Percentiles rank a stretch among this genome's conserved stretches.
phyloP scores from a whole-genome alignment of 2,113 vertebrate species.

The Coracopsis vasa region DNA sequence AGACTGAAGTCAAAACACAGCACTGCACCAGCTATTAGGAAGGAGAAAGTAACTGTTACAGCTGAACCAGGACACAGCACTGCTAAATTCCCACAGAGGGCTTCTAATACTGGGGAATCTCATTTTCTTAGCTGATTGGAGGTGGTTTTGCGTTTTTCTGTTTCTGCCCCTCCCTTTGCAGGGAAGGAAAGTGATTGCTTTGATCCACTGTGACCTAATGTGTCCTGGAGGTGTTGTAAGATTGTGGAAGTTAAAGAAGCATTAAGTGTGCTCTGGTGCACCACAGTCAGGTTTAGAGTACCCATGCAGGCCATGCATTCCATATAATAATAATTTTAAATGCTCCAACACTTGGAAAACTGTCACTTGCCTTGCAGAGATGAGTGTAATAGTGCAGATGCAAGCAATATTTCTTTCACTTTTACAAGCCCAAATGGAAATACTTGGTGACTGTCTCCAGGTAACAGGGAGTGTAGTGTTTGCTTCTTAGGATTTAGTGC shows the following conservation, averaged over 20 bases:
- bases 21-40: not conserved
- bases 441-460: not conserved
- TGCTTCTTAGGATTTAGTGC: not conserved
- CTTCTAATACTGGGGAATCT: not conserved
- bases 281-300: not conserved
- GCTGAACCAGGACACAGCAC: not conserved
- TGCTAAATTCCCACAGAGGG: not conserved
- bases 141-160: fast-evolving
- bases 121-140: not conserved
- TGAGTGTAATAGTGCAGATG: not conserved
- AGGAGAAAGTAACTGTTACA: not conserved
- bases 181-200: not conserved
- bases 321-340: not conserved
- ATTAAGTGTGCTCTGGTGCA: not conserved
- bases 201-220: not conserved
- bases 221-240: not conserved
- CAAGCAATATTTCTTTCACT: not conserved
- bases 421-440: not conserved
- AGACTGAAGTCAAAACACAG: not conserved
- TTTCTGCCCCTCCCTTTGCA: not conserved
- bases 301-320: not conserved
- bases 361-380: not conserved
- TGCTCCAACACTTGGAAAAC: not conserved
- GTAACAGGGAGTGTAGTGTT: fast-evolving
- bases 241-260: not conserved